A percentile compares a stretch with the other conserved stretches of the same genome.
phyloP scores from a whole-genome alignment of 2,888 invertebrate species.

The Nymphalis c-album region DNA sequence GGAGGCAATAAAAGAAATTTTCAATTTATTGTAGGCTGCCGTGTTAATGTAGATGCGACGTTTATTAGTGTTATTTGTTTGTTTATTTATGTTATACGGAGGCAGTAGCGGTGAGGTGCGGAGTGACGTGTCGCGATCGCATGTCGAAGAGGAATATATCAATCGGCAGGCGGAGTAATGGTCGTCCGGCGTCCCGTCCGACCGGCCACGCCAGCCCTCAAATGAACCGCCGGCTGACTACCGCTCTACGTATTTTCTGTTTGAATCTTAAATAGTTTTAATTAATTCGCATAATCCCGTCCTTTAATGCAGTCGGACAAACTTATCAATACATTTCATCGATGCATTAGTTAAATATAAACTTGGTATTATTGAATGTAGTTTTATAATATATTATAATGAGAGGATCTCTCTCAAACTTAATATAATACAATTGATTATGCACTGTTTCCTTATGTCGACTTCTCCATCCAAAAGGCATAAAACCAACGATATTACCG shows the following conservation, averaged over 20 bases:
- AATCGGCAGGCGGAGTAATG: constrained; percentile 72
- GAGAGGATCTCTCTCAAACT: neutral
- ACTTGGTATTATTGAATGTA: constrained; percentile 1
- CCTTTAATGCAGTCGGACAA: constrained; percentile 52
- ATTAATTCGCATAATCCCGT: constrained; percentile 73
- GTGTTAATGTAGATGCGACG: constrained; percentile 60
- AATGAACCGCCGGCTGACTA: constrained; percentile 59
- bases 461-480: constrained; percentile 31
- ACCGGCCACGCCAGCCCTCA: constrained; percentile 47
- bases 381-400: neutral
- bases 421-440: neutral
- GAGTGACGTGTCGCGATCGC: constrained; percentile 78
- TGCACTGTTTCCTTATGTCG: neutral
- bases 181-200: constrained; percentile 50
- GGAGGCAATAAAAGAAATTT: constrained; percentile 62
- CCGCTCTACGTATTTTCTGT: constrained; percentile 65
- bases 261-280: constrained; percentile 80
- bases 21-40: constrained; percentile 66
- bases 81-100: constrained; percentile 54
- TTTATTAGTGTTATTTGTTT: constrained; percentile 62
- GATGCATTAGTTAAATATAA: constrained; percentile 10
- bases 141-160: constrained; percentile 77
- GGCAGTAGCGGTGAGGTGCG: constrained; percentile 43
- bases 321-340: constrained; percentile 25
- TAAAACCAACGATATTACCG: constrained; percentile 38